A percentile compares a stretch with the other conserved stretches of the same genome.
phyloP scores from a whole-genome alignment of 2,113 vertebrate species.

The mouse (Mus musculus) region GRCm39 chr2:70145001-70145500 shows the following conservation, averaged over 20 bases:
- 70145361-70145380: background rate
- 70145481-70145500: background rate
- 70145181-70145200: background rate
- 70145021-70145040: background rate
- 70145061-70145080: constrained; percentile 11
- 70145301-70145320: background rate
- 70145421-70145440: background rate
- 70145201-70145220: background rate
- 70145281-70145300: background rate
- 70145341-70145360: background rate
- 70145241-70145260: background rate
- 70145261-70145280: background rate
- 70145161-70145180: constrained; percentile 50
- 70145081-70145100: background rate
- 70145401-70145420: background rate
- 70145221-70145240: background rate
- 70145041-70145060: constrained; percentile 50
- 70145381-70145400: background rate
- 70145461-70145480: background rate
- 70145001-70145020: background rate
- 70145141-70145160: constrained; percentile 57
- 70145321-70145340: no score
- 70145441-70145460: background rate
- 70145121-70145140: constrained; percentile 32
- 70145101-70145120: background rate